A percentile compares a stretch with the other conserved stretches of the same genome.
Evolutionary conservation across 1,140 invertebrate genomes (phyloP).

Genomic region (Notospermus geniculatus): DNA sequence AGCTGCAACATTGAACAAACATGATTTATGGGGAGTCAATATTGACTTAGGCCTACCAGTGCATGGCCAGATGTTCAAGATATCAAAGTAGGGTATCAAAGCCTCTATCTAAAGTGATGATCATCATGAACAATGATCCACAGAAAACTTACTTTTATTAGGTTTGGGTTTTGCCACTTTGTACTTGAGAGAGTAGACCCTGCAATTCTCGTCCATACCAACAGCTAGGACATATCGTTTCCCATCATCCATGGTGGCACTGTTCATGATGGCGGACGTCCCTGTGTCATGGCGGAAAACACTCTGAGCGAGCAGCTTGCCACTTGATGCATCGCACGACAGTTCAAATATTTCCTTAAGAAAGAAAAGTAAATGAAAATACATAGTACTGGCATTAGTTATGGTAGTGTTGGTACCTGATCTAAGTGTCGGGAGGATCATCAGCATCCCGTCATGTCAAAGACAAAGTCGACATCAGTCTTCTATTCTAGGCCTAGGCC

Average conservation of each 20-base stretch:
- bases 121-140: no score
- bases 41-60: neutral
- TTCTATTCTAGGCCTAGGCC: no score
- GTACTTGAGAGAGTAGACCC: slow-evolving; percentile 79
- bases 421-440: no score
- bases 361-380: slow-evolving; percentile 16
- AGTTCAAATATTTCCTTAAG: slow-evolving; percentile 87
- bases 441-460: no score
- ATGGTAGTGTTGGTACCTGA: no score
- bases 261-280: slow-evolving; percentile 87
- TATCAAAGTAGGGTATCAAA: no score
- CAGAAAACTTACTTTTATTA: slow-evolving; percentile 18
- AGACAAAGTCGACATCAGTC: no score
- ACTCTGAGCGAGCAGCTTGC: slow-evolving; percentile 77
- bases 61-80: no score
- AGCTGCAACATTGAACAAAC: neutral
- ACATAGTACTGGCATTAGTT: slow-evolving; percentile 12
- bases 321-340: slow-evolving; percentile 70
- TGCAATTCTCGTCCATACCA: slow-evolving; percentile 88
- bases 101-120: no score
- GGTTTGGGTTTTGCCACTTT: slow-evolving; percentile 59
- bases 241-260: slow-evolving; percentile 64
- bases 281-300: slow-evolving; percentile 85
- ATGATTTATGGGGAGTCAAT: no score
- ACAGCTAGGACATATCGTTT: slow-evolving; percentile 77